These are phyloP conservation scores for Caprella mutica DNA, from an alignment of 2,888 invertebrate genomes.

Conservation along the genomic window DNA sequence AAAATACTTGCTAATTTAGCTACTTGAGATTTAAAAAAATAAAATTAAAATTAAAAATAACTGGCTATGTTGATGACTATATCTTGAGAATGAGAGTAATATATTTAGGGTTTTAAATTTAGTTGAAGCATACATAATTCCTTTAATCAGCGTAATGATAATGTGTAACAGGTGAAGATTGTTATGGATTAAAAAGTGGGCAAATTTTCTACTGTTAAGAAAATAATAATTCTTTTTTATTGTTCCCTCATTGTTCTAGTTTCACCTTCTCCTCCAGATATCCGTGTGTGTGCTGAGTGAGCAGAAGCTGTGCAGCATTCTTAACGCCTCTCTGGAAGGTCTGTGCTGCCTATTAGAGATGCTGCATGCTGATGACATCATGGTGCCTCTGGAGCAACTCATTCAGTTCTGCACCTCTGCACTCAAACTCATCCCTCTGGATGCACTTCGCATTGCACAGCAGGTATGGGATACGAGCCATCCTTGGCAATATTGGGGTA, in stretches of 20 bases:
- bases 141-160: neutral
- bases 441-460: constrained; percentile 61
- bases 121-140: no score
- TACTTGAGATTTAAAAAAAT: no score
- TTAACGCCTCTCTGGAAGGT: constrained; percentile 53
- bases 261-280: neutral
- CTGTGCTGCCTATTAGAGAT: constrained; percentile 60
- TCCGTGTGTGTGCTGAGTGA: constrained; percentile 9
- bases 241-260: neutral
- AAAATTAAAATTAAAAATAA: no score
- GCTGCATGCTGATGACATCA: constrained; percentile 56
- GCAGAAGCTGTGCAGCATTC: constrained; percentile 57
- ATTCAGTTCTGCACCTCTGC: constrained; percentile 60
- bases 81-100: no score
- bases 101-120: no score
- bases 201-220: neutral
- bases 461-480: constrained; percentile 46
- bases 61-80: no score
- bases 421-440: constrained; percentile 56
- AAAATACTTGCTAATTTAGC: no score
- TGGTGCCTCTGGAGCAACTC: constrained; percentile 65
- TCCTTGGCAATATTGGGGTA: no score
- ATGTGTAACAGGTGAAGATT: neutral
- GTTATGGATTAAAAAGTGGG: neutral
- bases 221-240: neutral